Base-by-base conservation (phyloP, 2,797 vertebrate species). In the Periophthalmus magnuspinnatus region DNA sequence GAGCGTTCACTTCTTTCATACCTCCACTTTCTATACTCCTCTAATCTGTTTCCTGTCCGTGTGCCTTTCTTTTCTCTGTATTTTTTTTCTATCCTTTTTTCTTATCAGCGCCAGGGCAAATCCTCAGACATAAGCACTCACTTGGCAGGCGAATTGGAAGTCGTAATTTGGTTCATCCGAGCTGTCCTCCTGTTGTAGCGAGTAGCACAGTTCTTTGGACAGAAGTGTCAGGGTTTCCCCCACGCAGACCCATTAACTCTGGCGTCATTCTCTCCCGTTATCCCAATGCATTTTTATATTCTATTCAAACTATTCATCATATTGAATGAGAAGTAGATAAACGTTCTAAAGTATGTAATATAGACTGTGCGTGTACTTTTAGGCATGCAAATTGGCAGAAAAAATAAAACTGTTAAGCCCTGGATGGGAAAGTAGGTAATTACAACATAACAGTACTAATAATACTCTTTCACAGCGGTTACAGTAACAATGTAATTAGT, bases 71-170 rank as follows among this genome's bases (percentile, higher is more conserved):
- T 60, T 74, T 45, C 71, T 38, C 59, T 57, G 3, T 41, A 59
- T 66, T 38, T 17, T 71, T 69, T 54, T 17, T 72, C 68, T 73
- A 61, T 77, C 77, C 14, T 7, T 69, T 70, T 54, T 52, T 60
- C 78, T 82, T 80, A 83, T 81, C 83, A 81, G 55, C 22, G 62
- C 70, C 67, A 24, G 68, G 32, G 71, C 69, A 81, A 85, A 85
- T 82, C 84, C 76, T 79, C 75, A 45, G 58, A 81, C 71, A 76
- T 68, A 82, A 83, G 75, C 56, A 1, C 78, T 83, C 81, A 68
- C 75, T 71, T 84, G 81, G 68, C 81, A 70, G 71, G 2, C 50
- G 71, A 14, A 58, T 11, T 71, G 73, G 72, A 80, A 68, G 67
- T 58, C 60, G 16, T 48, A 61, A 48, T 68, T 11, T 71, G 32